Evolutionary conservation across 2,888 invertebrate species (phyloP).

Genomic region (Mycogona germanica): DNA sequence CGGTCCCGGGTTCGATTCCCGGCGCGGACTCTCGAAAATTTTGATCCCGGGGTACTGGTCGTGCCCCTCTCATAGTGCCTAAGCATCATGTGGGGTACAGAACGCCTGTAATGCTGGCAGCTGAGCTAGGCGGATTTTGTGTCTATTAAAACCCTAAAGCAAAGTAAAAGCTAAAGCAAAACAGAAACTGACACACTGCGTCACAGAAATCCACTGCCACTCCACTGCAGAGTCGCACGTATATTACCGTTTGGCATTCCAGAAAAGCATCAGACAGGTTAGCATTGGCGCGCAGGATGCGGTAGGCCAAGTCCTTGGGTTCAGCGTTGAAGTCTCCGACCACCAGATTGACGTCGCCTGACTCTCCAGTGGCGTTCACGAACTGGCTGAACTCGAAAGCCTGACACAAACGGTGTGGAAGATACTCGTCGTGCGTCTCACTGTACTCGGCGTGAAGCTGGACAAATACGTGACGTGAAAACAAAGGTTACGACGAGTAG

Average conservation of each 20-base stretch:
- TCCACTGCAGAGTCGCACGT: neutral
- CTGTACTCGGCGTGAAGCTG: conserved; percentile 93
- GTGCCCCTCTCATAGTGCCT: too few species aligned
- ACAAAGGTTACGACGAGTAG: conserved; percentile 5
- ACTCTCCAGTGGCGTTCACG: conserved; percentile 64
- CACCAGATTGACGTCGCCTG: conserved; percentile 68
- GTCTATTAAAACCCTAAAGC: too few species aligned
- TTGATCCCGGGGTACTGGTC: too few species aligned
- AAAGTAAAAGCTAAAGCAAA: too few species aligned
- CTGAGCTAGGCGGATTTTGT: too few species aligned
- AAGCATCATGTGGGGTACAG: too few species aligned
- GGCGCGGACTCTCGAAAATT: too few species aligned
- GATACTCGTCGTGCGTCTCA: conserved; percentile 63
- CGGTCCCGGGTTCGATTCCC: too few species aligned
- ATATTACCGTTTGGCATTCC: conserved; percentile 6
- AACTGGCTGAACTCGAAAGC: conserved; percentile 92
- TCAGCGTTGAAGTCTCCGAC: conserved; percentile 93
- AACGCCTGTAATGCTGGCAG: too few species aligned
- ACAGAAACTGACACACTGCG: neutral
- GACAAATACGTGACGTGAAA: conserved; percentile 16
- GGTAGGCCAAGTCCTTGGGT: conserved; percentile 69
- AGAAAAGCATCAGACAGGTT: conserved; percentile 29
- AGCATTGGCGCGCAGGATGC: conserved; percentile 46
- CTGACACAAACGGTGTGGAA: conserved; percentile 83
- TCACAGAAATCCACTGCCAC: neutral